Conservation (phyloP, 1,140 invertebrate genomes). For the Pseudomyrmex cubaensis region DNA sequence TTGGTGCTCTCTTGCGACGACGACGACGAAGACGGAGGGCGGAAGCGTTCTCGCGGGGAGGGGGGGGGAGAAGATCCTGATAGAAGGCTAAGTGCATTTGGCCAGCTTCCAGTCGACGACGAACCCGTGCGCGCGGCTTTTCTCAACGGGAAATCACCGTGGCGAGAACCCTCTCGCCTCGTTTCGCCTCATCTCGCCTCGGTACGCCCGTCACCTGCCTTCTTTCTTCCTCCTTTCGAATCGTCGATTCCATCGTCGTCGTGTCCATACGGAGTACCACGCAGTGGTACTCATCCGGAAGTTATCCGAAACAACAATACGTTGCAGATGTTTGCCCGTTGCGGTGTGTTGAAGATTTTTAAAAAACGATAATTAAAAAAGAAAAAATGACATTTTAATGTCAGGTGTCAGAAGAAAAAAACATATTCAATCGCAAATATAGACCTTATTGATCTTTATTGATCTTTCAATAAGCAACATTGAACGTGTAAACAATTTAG, state of each 20-base stretch:
- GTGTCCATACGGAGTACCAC: constrained; percentile 25
- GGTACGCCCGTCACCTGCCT: constrained; percentile 51
- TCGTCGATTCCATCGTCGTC: constrained; percentile 38
- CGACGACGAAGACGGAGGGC: constrained; percentile 13
- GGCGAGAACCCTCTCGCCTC: constrained; percentile 62
- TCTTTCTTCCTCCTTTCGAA: constrained; percentile 48
- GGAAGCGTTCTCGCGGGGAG: constrained; percentile 32
- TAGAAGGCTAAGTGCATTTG: constrained; percentile 83
- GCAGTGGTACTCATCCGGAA: constrained; percentile 30
- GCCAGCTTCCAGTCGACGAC: constrained; percentile 79
- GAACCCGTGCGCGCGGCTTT: constrained; percentile 68
- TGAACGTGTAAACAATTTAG: background rate
- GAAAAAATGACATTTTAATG: background rate
- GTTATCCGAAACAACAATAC: background rate
- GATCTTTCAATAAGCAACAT: no score
- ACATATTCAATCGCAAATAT: background rate
- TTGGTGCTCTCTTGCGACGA: background rate
- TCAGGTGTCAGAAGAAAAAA: background rate
- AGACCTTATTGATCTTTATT: no score
- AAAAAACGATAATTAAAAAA: background rate
- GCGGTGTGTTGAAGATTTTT: background rate
- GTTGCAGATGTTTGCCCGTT: no score
- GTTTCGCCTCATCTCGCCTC: constrained; percentile 56
- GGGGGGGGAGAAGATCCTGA: constrained; percentile 64
- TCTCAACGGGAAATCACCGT: constrained; percentile 77